Conservation (phyloP, 2,113 vertebrate genomes). For the Entosphenus tridentatus region DNA sequence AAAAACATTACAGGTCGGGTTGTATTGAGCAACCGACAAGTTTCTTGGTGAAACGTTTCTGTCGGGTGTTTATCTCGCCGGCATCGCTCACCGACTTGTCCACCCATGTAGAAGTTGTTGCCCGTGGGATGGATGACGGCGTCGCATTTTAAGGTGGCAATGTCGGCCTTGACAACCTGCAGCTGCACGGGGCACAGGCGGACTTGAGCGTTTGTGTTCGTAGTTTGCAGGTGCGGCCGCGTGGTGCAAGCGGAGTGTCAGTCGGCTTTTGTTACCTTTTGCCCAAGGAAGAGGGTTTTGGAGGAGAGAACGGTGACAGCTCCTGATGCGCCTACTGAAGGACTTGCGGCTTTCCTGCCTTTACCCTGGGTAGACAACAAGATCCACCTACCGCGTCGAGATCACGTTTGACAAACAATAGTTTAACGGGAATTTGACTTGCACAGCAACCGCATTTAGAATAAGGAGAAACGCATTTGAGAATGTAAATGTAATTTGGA, state of each 20-base stretch:
- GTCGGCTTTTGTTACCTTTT: neutral
- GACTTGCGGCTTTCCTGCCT: neutral
- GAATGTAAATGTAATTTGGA: too few relatives aligned
- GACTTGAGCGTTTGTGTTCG: too few relatives aligned
- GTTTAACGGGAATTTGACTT: too few relatives aligned
- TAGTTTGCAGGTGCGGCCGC: too few relatives aligned
- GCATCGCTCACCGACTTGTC: slow-evolving; percentile 83
- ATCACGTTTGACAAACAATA: too few relatives aligned
- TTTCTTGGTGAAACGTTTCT: too few relatives aligned
- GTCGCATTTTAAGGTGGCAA: slow-evolving; percentile 93
- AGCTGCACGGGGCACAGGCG: slow-evolving; percentile 34
- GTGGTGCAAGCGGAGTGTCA: too few relatives aligned
- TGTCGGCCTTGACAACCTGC: slow-evolving; percentile 99
- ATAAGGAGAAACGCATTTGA: too few relatives aligned
- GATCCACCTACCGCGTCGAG: too few relatives aligned
- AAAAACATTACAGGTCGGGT: too few relatives aligned
- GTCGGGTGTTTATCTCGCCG: neutral
- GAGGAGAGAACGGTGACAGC: neutral
- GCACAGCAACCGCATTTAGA: too few relatives aligned
- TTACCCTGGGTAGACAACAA: neutral
- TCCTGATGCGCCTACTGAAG: neutral
- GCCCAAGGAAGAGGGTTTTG: slow-evolving; percentile 5
- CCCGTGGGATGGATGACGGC: slow-evolving; percentile 99
- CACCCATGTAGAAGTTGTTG: slow-evolving; percentile 89
- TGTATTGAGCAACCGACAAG: too few relatives aligned